These are phyloP conservation scores for Rousettus madagascariensis DNA, from an alignment of 2,797 vertebrate genomes.

Conservation along the genomic window DNA sequence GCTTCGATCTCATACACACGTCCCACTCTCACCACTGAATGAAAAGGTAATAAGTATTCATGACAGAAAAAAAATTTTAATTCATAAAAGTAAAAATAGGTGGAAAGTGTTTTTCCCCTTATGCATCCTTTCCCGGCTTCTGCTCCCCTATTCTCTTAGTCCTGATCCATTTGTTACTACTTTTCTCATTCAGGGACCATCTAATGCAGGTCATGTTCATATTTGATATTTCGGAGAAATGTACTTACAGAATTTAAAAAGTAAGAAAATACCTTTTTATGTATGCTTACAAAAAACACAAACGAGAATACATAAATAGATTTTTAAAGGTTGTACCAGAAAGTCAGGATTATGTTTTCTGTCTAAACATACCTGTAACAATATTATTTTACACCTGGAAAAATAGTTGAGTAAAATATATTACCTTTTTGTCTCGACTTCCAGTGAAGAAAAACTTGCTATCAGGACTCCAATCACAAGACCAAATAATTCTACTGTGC, in stretches of 20 bases:
- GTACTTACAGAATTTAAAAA: not conserved
- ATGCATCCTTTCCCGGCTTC: not conserved
- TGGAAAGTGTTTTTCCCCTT: not conserved
- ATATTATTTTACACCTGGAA: conserved; percentile 48
- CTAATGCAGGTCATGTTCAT: not conserved
- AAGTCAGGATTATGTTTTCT: conserved; percentile 19
- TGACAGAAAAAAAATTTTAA: not conserved
- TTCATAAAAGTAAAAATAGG: not conserved
- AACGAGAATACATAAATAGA: not conserved
- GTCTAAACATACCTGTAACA: conserved; percentile 1
- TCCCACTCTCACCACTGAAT: not conserved
- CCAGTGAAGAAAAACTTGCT: conserved; percentile 95
- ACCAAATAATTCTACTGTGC: conserved; percentile 97
- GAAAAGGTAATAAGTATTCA: not conserved
- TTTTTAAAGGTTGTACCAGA: conserved; percentile 4
- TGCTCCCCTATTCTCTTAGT: not conserved
- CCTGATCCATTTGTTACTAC: not conserved
- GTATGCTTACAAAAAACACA: not conserved
- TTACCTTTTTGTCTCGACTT: conserved; percentile 97
- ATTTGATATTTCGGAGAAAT: conserved; percentile 22
- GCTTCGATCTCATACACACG: not conserved
- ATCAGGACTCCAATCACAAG: conserved; percentile 97
- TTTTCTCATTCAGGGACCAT: not conserved
- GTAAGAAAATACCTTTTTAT: not conserved
- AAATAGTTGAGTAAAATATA: not conserved